Evolutionary conservation across 2,797 vertebrate species (phyloP), one percentile per base, ranked within the genome.

Genomic region (Syndactyla subalaris): DNA sequence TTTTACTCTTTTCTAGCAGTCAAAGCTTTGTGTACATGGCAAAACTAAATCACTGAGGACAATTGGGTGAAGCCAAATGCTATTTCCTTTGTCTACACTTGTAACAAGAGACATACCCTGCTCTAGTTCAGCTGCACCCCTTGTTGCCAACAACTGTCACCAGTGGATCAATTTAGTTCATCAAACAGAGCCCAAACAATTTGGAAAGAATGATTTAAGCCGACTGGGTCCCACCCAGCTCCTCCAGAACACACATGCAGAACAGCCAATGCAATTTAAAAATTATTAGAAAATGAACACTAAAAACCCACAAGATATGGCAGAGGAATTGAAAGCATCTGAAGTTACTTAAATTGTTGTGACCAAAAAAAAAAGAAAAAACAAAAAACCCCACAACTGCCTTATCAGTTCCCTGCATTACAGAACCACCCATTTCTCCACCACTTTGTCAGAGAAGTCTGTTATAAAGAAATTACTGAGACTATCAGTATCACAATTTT

Each of bases 71-170:
- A 88, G 68, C 49, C 61, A 87, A 92, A 80, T 6, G 24, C 3
- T 0, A 92, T 91, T 83, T 83, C 76, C 51, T 89, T 93, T 72
- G 86, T 95, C 91, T 88, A 4, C 85, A 72, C 73, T 88, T 86
- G 58, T 52, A 88, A 89, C 5, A 3, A 92, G 70, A 92, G 81
- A 83, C 78, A 78, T 83, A 62, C 55, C 45, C 76, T 89, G 68
- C 58, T 85, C 78, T 51, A 48, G 49, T 88, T 92, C 87, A 93
- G 85, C 91, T 96, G 54, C 89, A 93, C 82, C 78, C 93, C 26
- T 66, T 4, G 46, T 30, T 97, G 88, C 95, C 85, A 95, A 18
- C 89, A 76, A 66, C 89, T 92, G 91, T 80, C 81, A 94, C 39
- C 81, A 84, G 49, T 0, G 5, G 49, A 45, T 91, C 58, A 0